A percentile compares a stretch with the other conserved stretches of the same genome.
phyloP scores from a whole-genome alignment of 2,888 invertebrate genomes.

The Thereva unica region DNA sequence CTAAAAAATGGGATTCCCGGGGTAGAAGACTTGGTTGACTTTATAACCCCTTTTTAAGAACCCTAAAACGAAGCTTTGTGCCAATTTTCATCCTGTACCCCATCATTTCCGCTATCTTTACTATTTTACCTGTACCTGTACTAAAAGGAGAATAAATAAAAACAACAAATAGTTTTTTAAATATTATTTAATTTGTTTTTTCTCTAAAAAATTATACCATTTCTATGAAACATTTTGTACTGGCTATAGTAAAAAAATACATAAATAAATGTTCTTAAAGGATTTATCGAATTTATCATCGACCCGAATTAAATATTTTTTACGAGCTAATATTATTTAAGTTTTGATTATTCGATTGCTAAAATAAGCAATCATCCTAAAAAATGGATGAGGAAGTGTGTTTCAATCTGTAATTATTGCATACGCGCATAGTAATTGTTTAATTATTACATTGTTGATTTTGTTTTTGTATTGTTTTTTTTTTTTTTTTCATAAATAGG shows the following conservation, averaged over 20 bases:
- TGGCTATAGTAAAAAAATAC: slow-evolving; percentile 34
- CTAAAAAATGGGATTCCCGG: too few relatives aligned
- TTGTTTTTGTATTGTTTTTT: background rate
- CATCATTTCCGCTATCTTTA: too few relatives aligned
- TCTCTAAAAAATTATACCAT: slow-evolving; percentile 33
- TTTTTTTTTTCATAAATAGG: too few relatives aligned
- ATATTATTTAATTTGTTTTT: slow-evolving; percentile 19
- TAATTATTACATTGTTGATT: too few relatives aligned
- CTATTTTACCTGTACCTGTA: too few relatives aligned
- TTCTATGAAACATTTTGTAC: slow-evolving; percentile 32
- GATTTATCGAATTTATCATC: slow-evolving; percentile 27
- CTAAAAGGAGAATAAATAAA: too few relatives aligned
- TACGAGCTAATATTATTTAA: background rate
- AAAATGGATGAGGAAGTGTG: slow-evolving; percentile 27
- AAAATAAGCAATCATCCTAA: slow-evolving; percentile 19
- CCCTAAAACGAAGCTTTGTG: too few relatives aligned
- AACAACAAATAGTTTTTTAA: background rate
- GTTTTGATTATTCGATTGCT: slow-evolving; percentile 11
- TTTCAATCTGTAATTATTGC: slow-evolving; percentile 6
- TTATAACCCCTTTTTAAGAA: too few relatives aligned
- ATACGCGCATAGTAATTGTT: too few relatives aligned
- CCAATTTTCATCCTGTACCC: too few relatives aligned
- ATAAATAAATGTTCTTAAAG: slow-evolving; percentile 28
- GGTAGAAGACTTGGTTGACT: too few relatives aligned
- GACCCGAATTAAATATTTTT: slow-evolving; percentile 15